Evolutionary conservation across 1,140 invertebrate species (phyloP), one percentile per base, ranked within the genome.

Genomic region (Eriocheir sinensis): DNA sequence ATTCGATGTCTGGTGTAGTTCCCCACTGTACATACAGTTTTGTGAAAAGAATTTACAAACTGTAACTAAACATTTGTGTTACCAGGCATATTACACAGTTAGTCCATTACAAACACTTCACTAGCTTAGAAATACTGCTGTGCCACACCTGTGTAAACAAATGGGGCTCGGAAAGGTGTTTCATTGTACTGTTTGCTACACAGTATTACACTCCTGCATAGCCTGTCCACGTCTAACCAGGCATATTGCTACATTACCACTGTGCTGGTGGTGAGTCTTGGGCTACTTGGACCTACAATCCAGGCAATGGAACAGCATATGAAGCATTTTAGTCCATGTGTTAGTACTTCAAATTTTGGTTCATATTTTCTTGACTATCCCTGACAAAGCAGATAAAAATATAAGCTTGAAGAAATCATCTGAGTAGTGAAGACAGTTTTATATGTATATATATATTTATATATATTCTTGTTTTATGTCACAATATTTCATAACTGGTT

Each of bases 131-230:
- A 89, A 60, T 90, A 72, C 48, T 90, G 89, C 30, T 90, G 36
- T 32, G 30, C 89, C 34, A 72, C 89, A 72, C 60, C 36, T 90
- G 89, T 41, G 53, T 60, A 72, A 17, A 90, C 8, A 90, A 60
- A 90, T 72, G 89, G 30, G 89, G 27, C 36, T 72, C 60, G 89
- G 89, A 90, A 30, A 53, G 53, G 89, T 90, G 89, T 90, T 72
- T 90, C 48, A 90, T 90, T 90, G 89, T 90, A 60, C 89, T 90
- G 53, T 32, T 72, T 90, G 41, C 60, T n/a, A 72, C 60, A 72
- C 60, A 72, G 60, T 72, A 72, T 72, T 72, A 48, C 44, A n/a
- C 21, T 72, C 27, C 60, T 72, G 60, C 60, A 72, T n/a, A 72
- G 60, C 60, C 60, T 72, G 60, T 72, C n/a, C 60, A 72, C n/a